Conservation (phyloP, 2,888 invertebrate genomes). For the Xylocampa areola region DNA sequence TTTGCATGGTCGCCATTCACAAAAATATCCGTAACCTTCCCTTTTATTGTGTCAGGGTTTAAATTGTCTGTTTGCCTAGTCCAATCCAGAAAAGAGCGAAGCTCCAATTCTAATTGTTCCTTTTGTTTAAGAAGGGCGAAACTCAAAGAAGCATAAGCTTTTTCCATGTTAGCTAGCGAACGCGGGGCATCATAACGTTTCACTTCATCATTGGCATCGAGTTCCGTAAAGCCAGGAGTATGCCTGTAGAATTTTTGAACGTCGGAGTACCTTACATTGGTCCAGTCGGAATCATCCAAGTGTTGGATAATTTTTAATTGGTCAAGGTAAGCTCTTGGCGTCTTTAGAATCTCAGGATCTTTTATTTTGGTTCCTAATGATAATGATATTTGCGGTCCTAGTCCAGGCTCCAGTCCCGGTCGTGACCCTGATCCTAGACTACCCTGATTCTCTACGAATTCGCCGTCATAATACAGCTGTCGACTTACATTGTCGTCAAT, state of each 20-base stretch:
- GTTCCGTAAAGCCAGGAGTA: not conserved
- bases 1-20: not conserved
- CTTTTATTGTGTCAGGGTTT: not conserved
- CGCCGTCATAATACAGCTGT: no score
- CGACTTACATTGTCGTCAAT: no score
- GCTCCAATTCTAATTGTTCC: not conserved
- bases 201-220: not conserved
- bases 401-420: no score
- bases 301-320: not conserved
- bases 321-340: not conserved
- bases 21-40: not conserved
- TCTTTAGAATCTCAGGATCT: not conserved
- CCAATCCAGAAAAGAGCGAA: not conserved
- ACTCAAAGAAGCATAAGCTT: not conserved
- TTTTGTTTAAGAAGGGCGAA: not conserved
- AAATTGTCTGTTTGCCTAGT: not conserved
- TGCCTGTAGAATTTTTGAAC: not conserved
- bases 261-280: not conserved
- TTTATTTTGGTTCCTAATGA: not conserved
- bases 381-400: not conserved
- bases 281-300: not conserved
- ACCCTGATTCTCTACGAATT: no score
- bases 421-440: no score
- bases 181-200: slow-evolving; percentile 1
- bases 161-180: not conserved